phyloP scores from a whole-genome alignment of 2,113 vertebrate genomes.

The Astatotilapia flaviijosephi region DNA sequence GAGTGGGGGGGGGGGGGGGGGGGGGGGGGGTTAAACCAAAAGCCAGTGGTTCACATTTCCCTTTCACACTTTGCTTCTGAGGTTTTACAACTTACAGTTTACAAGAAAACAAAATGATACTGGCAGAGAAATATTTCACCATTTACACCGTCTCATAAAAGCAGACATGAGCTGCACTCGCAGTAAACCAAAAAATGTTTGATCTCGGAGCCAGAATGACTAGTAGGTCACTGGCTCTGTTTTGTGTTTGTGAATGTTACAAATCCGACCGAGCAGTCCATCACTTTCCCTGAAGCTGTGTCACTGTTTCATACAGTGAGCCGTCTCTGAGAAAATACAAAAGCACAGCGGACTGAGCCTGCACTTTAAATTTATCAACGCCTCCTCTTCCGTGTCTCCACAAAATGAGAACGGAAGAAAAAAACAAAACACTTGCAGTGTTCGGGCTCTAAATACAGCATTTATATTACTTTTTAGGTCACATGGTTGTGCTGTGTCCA shows the following conservation, averaged over 20 bases:
- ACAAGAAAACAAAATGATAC: conserved; percentile 16
- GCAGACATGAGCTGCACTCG: background rate
- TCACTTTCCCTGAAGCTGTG: conserved; percentile 57
- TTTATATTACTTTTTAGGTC: background rate
- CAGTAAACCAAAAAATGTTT: conserved; percentile 30
- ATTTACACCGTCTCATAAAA: background rate
- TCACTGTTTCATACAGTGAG: conserved; percentile 45
- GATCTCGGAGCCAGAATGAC: conserved; percentile 54
- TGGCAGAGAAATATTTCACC: background rate
- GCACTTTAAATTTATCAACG: conserved; percentile 33
- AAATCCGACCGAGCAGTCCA: conserved; percentile 9
- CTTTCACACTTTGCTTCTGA: conserved; percentile 16
- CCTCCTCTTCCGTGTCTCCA: conserved; percentile 28
- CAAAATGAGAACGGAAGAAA: background rate
- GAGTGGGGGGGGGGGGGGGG: background rate
- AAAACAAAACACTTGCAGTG: background rate
- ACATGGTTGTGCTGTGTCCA: background rate
- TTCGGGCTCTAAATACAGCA: background rate
- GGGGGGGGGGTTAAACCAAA: conserved; percentile 19
- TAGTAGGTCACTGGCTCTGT: conserved; percentile 37
- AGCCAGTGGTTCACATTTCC: conserved; percentile 55
- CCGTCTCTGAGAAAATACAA: conserved; percentile 37
- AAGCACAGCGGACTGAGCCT: conserved; percentile 10
- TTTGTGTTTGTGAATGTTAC: conserved; percentile 17
- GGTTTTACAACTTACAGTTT: conserved; percentile 16